Evolutionary conservation across 2,888 invertebrate species (phyloP), one percentile per base, ranked within the genome.

Genomic region (Trimorus sp.): DNA sequence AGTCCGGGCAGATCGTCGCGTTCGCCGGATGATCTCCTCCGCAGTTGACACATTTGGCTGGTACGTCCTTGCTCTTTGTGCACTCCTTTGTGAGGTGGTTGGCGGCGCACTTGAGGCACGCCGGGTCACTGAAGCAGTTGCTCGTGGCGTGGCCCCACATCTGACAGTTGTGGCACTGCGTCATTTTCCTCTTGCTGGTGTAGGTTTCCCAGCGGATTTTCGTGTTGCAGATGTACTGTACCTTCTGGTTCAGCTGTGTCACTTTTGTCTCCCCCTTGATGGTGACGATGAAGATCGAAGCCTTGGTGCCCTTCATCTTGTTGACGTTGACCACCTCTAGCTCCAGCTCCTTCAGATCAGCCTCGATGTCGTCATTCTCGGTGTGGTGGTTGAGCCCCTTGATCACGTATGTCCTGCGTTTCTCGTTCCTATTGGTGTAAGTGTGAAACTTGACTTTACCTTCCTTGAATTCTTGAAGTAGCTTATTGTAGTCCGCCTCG

Each of bases 41-140:
- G 68, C 87, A 89, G 56, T 89, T 89, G 0, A 75, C 85, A 66
- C 88, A 89, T 82, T 83, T 88, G 0, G 87, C 85, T 15, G 87
- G 84, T 12, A 54, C 51, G 0, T 83, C 79, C 63, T 12, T 79
- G 0, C 79, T 9, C 73, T 88, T 87, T 12, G 6, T 59, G 60
- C 89, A 89, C 0, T 85, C 82, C 15, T 60, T 84, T 1, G 88
- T 89, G 5, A 79, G 36, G 54, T 89, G 89, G 0, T 77, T 62
- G 53, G 59, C 73, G 3, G 85, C 86, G 71, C 87, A 87, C 75
- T 88, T 88, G 3, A 88, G 42, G 66, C 87, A 89, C 7, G 65
- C 84, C 1, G 86, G 84, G 11, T 78, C 59, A 6, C 77, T 85
- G 15, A 59, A 78, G 48, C 89, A 88, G 49, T 87, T 85, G 8